Evolutionary conservation across 2,797 vertebrate species (phyloP).

Genomic region (Cygnus olor): DNA sequence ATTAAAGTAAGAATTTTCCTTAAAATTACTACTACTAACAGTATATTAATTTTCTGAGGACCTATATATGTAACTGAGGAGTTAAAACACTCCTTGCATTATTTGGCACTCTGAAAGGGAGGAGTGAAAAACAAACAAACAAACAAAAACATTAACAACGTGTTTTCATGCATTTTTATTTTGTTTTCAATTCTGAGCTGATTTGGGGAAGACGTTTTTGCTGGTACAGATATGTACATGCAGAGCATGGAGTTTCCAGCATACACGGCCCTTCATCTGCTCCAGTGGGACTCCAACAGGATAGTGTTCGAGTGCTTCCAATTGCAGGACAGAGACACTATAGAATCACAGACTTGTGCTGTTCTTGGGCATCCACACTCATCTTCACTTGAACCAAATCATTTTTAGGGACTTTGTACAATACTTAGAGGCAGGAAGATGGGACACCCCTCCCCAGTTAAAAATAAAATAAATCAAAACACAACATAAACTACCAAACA

Average conservation of each 20-base stretch:
- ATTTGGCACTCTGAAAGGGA: not conserved
- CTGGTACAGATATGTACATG: not conserved
- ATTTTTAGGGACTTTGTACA: not conserved
- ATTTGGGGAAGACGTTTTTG: not conserved
- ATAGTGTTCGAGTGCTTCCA: not conserved
- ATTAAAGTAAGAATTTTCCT: not conserved
- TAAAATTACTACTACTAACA: not conserved
- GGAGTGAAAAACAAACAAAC: not conserved
- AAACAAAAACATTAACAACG: not conserved
- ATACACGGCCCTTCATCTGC: fast-evolving
- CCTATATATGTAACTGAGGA: not conserved
- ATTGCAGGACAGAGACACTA: not conserved
- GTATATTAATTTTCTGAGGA: not conserved
- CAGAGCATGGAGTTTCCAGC: not conserved
- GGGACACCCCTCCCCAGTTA: not conserved
- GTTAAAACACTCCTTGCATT: not conserved
- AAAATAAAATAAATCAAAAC: not conserved
- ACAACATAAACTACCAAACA: not conserved
- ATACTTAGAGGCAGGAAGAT: not conserved
- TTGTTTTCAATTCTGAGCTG: not conserved
- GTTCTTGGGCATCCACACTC: not conserved
- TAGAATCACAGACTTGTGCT: not conserved
- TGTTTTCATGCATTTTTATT: not conserved
- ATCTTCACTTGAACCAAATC: not conserved
- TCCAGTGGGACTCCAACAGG: not conserved